Base-by-base conservation (phyloP, 2,797 vertebrate species). In the Halcyon chelicuti region DNA sequence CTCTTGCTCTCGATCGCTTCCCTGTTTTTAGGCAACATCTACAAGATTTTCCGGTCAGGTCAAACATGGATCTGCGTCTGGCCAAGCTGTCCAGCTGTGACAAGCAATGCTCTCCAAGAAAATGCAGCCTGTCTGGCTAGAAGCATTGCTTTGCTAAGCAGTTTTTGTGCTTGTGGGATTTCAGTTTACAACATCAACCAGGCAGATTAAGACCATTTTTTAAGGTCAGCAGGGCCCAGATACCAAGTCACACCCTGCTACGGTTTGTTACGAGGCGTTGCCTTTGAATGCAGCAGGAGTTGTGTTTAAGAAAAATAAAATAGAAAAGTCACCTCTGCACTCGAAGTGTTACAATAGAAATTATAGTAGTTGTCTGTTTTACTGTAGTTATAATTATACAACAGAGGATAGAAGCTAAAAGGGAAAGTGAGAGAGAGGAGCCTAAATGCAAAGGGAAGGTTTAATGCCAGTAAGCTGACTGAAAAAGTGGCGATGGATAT, bases 211-310 rank as follows among this genome's bases (percentile, higher is more conserved):
- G 88, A 49, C 54, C 20, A 54, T 2, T 51, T 85, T 91, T 78
- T 83, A 60, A 88, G 89, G 85, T 94, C 93, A 91, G 21, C 70
- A 60, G 85, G 68, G 60, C 79, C 42, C 89, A 78, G 89, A 90
- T 94, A 93, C 78, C 73, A 70, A 86, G 76, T 88, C 87, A 91
- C 95, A 67, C 91, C 95, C 83, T 85, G 74, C 83, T 84, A 23
- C 18, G 49, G 76, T 94, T 84, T 72, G 76, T 79, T 93, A 42
- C 0, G 0, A 90, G 87, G 66, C 19, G 2, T 93, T 81, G 82
- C 22, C 76, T 94, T 94, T 86, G 91, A 90, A 54, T 12, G 4
- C 60, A 67, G 71, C 9, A 7, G 71, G 82, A 68, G 46, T 8
- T 63, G 12, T 70, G 60, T 58, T 94, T 37, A 67, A 86, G 49